Conservation (phyloP, 2,888 invertebrate species). For the Agonopterix heracliana region DNA sequence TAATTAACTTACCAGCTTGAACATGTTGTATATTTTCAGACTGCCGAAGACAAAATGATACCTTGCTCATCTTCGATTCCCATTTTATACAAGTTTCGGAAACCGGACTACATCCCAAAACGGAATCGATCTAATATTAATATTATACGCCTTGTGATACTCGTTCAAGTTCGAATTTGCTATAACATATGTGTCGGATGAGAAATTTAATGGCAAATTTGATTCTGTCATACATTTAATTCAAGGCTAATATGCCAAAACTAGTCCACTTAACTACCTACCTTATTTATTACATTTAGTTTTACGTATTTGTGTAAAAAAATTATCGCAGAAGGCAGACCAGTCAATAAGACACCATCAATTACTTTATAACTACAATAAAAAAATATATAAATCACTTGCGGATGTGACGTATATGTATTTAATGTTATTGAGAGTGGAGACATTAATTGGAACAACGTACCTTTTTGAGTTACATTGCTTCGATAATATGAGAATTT, state of each 20-base stretch:
- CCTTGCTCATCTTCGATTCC: constrained; percentile 11
- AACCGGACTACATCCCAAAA: constrained; percentile 20
- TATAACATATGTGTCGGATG: constrained; percentile 7
- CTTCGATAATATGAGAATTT: neutral
- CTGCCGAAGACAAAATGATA: constrained; percentile 21
- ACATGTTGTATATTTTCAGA: constrained; percentile 22
- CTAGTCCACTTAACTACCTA: constrained; percentile 11
- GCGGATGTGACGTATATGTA: no score
- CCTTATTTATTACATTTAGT: constrained; percentile 2
- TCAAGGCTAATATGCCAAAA: constrained; percentile 20
- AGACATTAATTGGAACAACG: no score
- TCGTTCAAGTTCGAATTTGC: constrained; percentile 10
- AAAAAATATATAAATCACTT: no score
- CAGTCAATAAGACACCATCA: no score
- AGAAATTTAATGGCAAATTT: constrained; percentile 10
- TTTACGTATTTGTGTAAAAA: no score
- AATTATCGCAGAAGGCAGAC: no score
- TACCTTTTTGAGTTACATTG: no score
- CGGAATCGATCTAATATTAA: constrained; percentile 11
- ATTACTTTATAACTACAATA: no score
- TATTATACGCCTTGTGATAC: constrained; percentile 8
- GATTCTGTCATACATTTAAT: constrained; percentile 17
- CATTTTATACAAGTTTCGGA: constrained; percentile 20
- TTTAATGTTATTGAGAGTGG: no score
- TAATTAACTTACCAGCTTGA: constrained; percentile 23